Conservation (phyloP, 2,888 invertebrate species). For the Melanostoma mellinum region DNA sequence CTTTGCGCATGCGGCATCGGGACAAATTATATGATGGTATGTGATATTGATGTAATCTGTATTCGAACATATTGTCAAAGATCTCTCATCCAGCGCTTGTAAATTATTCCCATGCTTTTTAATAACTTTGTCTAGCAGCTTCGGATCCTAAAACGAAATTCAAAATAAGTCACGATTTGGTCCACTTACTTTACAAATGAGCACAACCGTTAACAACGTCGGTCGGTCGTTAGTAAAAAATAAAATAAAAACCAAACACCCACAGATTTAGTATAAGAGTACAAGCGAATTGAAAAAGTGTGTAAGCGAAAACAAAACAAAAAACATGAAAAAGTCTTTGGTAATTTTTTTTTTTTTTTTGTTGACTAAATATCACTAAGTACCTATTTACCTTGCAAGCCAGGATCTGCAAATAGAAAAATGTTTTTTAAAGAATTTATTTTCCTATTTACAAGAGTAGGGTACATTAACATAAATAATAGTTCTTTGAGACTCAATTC, state of each 20-base stretch:
- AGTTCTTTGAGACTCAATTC: slow-evolving; percentile 19
- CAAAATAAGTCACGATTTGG: slow-evolving; percentile 26
- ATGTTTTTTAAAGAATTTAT: slow-evolving; percentile 28
- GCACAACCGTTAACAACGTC: neutral
- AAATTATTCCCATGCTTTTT: slow-evolving; percentile 89
- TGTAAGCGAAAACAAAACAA: slow-evolving; percentile 9
- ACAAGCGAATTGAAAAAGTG: slow-evolving; percentile 33
- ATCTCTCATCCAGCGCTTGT: slow-evolving; percentile 92
- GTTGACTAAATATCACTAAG: slow-evolving; percentile 29
- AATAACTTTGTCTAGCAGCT: slow-evolving; percentile 88
- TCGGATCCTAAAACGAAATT: slow-evolving; percentile 87
- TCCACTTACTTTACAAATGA: neutral
- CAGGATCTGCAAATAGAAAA: slow-evolving; percentile 69
- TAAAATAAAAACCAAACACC: neutral
- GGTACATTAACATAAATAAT: slow-evolving; percentile 43
- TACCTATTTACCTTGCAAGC: slow-evolving; percentile 71
- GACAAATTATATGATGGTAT: slow-evolving; percentile 98
- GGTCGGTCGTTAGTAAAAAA: slow-evolving; percentile 8
- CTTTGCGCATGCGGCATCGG: slow-evolving; percentile 96
- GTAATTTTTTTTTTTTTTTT: slow-evolving; percentile 9
- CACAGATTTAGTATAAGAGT: neutral
- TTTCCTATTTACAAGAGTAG: slow-evolving; percentile 15
- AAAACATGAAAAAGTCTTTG: slow-evolving; percentile 1
- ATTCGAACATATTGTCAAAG: slow-evolving; percentile 98
- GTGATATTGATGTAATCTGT: slow-evolving; percentile 99